Base-by-base conservation (phyloP, 2,113 vertebrate species). In the Paralichthys olivaceus region DNA sequence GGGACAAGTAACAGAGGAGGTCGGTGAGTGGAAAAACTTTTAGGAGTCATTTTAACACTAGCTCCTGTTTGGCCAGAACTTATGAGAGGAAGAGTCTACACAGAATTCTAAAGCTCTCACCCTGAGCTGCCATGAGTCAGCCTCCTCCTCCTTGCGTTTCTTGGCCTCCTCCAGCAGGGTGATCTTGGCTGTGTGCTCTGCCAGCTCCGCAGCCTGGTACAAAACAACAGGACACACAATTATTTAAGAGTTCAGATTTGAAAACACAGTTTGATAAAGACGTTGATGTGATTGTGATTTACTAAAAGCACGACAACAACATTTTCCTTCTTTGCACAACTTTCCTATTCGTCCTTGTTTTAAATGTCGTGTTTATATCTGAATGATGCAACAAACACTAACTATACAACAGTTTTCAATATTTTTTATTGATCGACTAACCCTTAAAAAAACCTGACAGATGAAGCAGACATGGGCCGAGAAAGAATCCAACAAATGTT, bases 121-220 rank as follows among this genome's bases (percentile, higher is more conserved):
- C 94, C 91, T 94, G 82, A 94, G 92, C 81, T 98, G 96, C 98
- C 97, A 99, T 72, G 95, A 89, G 62, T 94, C 84, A 0, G 95
- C 98, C 79, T 99, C 97, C 1, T 94, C 93, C 83, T 99, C 98
- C 81, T 99, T 98, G 89, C 91, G 93, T 74, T 60, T 94, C 92
- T 91, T 95, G 1, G 96, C 96, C 69, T 98, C 96, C 88, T 99
- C 97, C 61, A 99, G 94, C 17, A 95, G 89, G 0, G 91, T 85
- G n/a, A 99, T 98, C 92, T 90, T 96, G 57, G 95, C 93, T 0
- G 96, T 95, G 85, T 97, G 96, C 81, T 98, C 95, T 0, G 95
- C 96, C 2, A 99, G 93, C 80, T 99, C 97, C 1, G 96, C 84
- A 26, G 97, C 95, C 98, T 99, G 78, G 63, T 1, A 69, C 63